phyloP scores from a whole-genome alignment of 2,797 vertebrate genomes.

The Propithecus perrieri region DNA sequence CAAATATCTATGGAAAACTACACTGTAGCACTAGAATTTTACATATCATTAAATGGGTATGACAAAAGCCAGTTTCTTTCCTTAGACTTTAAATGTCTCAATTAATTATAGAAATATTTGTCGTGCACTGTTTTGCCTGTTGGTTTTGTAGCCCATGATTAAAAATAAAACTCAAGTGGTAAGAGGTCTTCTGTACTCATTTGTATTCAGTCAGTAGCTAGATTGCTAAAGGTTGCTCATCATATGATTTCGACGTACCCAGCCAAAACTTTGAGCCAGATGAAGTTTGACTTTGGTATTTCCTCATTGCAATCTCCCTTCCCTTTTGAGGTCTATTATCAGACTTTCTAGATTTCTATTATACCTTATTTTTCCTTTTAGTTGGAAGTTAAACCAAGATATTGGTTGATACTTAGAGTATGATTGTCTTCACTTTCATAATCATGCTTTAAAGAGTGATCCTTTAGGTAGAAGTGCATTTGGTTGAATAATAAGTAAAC shows the following conservation, averaged over 20 bases:
- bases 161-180: slow-evolving; percentile 41
- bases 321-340: neutral
- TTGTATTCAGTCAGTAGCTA: neutral
- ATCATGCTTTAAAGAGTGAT: slow-evolving; percentile 27
- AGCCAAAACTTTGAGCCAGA: slow-evolving; percentile 14
- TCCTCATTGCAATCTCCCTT: slow-evolving; percentile 5
- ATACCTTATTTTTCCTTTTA: slow-evolving; percentile 28
- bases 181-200: neutral
- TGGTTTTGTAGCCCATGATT: slow-evolving; percentile 31
- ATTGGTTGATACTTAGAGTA: neutral
- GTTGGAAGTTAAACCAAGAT: neutral
- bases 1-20: neutral
- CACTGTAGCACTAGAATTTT: neutral
- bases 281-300: slow-evolving; percentile 36
- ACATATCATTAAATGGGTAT: neutral
- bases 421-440: slow-evolving; percentile 26
- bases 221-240: neutral
- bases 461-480: slow-evolving; percentile 23
- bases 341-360: slow-evolving; percentile 22
- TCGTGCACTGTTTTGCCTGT: neutral
- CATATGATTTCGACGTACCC: neutral
- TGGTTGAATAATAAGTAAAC: slow-evolving; percentile 25
- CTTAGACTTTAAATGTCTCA: neutral
- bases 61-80: neutral
- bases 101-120: slow-evolving; percentile 1